These are phyloP conservation scores for Myopa testacea DNA, from an alignment of 2,888 invertebrate species.

Conservation along the genomic window DNA sequence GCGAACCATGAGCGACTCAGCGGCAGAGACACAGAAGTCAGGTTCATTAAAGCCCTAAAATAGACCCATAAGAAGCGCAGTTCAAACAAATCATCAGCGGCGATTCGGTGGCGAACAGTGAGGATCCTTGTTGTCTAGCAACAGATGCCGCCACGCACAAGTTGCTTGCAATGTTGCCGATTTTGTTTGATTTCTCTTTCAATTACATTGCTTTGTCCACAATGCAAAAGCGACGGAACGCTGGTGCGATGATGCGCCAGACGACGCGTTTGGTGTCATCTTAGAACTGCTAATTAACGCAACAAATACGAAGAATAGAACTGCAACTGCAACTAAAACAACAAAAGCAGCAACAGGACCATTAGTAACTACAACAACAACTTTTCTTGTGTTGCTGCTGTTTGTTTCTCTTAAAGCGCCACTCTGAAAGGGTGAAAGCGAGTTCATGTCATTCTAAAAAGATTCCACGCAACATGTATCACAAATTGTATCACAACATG, in stretches of 20 bases:
- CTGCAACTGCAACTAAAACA: not conserved
- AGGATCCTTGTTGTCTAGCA: slow-evolving; percentile 24
- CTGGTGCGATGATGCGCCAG: not conserved
- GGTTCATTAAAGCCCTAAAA: slow-evolving; percentile 32
- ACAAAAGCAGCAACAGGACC: not conserved
- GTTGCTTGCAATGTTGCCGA: slow-evolving; percentile 3
- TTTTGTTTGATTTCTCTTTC: not conserved
- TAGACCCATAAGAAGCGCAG: slow-evolving; percentile 11
- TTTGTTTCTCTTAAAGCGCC: no score
- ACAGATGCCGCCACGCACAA: not conserved
- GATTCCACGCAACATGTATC: no score
- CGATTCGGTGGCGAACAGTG: slow-evolving; percentile 9
- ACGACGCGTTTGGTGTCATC: slow-evolving; percentile 66
- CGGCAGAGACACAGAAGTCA: not conserved
- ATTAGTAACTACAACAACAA: no score
- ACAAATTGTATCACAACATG: no score
- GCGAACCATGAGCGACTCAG: not conserved
- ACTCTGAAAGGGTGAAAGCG: no score
- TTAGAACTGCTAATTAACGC: slow-evolving; percentile 69
- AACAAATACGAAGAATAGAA: slow-evolving; percentile 51
- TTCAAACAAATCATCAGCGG: slow-evolving; percentile 5
- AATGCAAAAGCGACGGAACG: not conserved
- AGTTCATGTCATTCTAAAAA: no score
- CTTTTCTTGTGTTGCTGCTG: no score
- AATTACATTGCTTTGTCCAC: slow-evolving; percentile 1